phyloP scores from a whole-genome alignment of 2,113 vertebrate species.

The Oenanthe melanoleuca region DNA sequence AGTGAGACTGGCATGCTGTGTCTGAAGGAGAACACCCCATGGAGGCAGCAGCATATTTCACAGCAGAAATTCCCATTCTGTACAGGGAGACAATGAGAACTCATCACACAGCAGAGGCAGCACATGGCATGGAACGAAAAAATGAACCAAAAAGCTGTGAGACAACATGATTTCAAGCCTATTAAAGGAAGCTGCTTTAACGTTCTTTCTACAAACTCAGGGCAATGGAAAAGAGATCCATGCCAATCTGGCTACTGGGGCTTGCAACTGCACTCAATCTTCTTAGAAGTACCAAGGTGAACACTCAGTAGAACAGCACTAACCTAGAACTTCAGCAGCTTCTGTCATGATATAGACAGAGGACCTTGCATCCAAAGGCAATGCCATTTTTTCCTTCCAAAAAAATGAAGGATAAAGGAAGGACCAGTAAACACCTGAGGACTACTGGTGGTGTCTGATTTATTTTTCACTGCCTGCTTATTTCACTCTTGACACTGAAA shows the following conservation, averaged over 20 bases:
- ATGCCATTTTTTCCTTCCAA: background rate
- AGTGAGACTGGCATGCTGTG: background rate
- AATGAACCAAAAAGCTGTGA: background rate
- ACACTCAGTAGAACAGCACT: background rate
- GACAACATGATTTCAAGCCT: background rate
- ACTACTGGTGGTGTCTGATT: background rate
- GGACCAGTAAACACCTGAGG: background rate
- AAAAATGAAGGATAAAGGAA: background rate
- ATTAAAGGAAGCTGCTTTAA: background rate
- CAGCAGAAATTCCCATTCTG: background rate
- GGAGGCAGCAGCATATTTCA: background rate
- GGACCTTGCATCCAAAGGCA: background rate
- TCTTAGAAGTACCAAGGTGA: background rate
- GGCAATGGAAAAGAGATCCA: background rate
- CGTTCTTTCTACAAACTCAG: background rate
- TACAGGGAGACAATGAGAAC: background rate
- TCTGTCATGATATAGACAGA: background rate
- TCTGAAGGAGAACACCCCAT: background rate
- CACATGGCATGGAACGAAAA: rapidly evolving
- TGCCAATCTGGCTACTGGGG: background rate
- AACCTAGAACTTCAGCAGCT: background rate
- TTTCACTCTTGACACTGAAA: background rate
- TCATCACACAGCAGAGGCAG: background rate
- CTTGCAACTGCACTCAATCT: background rate
- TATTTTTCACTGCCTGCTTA: background rate